A percentile compares a stretch with the other conserved stretches of the same genome.
phyloP scores from a whole-genome alignment of 2,113 vertebrate species.

The Alexandromys fortis region DNA sequence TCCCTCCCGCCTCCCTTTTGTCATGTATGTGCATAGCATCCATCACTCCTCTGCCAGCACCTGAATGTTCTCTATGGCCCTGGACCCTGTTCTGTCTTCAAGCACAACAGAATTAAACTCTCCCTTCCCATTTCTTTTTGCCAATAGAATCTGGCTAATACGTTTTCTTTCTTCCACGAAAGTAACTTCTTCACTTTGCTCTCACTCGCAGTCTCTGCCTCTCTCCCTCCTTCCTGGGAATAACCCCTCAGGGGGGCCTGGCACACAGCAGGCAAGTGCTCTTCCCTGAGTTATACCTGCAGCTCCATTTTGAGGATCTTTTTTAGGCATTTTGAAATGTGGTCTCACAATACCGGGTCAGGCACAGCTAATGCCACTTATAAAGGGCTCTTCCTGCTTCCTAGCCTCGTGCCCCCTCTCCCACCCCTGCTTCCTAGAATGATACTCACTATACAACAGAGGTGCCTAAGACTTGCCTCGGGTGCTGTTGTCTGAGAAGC shows the following conservation, averaged over 20 bases:
- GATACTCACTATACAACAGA: neutral
- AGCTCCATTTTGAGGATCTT: neutral
- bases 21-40: fast-evolving
- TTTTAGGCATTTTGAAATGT: neutral
- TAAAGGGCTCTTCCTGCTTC: neutral
- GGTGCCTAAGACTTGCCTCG: neutral
- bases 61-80: neutral
- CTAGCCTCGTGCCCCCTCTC: neutral
- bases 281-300: neutral
- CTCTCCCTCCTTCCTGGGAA: neutral
- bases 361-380: neutral
- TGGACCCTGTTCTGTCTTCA: neutral
- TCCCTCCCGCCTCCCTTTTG: neutral
- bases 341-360: neutral
- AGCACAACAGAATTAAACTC: neutral
- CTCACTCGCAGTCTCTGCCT: neutral
- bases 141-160: neutral
- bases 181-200: neutral
- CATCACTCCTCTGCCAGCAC: neutral
- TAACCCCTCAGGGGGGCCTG: neutral
- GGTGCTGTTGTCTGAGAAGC: neutral
- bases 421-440: neutral
- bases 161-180: neutral
- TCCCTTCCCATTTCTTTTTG: neutral
- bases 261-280: neutral